Evolutionary conservation across 2,113 vertebrate species (phyloP).

Genomic region (Neolamprologus sp.): DNA sequence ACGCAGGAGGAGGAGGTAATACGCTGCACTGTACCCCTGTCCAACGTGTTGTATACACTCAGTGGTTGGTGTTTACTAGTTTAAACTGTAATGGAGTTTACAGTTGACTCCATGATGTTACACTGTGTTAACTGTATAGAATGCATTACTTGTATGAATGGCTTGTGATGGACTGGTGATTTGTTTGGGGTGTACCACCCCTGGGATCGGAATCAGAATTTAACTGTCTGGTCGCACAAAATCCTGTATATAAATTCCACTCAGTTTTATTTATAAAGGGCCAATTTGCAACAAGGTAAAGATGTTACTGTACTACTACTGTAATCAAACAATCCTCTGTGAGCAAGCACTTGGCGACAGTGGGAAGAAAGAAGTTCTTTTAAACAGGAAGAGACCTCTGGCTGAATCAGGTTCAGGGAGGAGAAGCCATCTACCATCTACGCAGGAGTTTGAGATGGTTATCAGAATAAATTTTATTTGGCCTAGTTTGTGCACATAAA

Average conservation of each 20-base stretch:
- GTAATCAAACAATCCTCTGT: background rate
- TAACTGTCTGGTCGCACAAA: background rate
- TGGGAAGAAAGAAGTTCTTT: background rate
- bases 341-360: background rate
- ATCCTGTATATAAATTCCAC: background rate
- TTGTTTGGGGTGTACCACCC: background rate
- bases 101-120: background rate
- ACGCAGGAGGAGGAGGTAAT: slow-evolving; percentile 77
- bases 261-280: background rate
- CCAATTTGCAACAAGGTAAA: background rate
- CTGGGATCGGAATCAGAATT: background rate
- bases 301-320: background rate
- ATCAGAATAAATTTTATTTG: background rate
- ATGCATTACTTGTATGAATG: background rate
- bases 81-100: background rate
- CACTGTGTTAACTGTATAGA: background rate
- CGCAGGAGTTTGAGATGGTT: background rate
- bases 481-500: background rate
- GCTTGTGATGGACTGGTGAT: background rate
- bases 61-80: background rate
- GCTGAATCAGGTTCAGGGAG: background rate
- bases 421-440: background rate
- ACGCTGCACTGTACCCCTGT: background rate
- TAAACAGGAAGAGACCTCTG: background rate
- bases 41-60: background rate